A percentile compares a stretch with the other conserved stretches of the same genome.
phyloP scores from a whole-genome alignment of 2,888 invertebrate genomes.

The Polyommatus iphigenia region DNA sequence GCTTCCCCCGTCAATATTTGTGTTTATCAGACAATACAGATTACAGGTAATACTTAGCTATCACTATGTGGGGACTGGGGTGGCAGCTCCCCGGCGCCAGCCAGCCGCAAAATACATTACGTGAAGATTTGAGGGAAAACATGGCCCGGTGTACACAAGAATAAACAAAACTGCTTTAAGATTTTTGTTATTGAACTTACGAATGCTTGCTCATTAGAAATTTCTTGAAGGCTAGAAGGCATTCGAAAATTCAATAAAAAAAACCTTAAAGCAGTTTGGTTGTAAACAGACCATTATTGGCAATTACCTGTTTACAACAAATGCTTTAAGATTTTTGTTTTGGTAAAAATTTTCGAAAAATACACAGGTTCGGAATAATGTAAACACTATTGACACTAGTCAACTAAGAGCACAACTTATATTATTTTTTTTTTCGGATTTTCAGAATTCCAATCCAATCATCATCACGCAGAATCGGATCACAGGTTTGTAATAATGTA shows the following conservation, averaged over 20 bases:
- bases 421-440: too few relatives aligned
- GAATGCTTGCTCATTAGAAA: not conserved
- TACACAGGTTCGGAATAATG: too few relatives aligned
- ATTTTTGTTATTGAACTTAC: slow-evolving; percentile 2
- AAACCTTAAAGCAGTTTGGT: too few relatives aligned
- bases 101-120: not conserved
- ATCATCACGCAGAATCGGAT: too few relatives aligned
- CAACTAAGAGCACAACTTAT: too few relatives aligned
- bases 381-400: too few relatives aligned
- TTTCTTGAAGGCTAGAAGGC: not conserved
- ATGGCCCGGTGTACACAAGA: not conserved
- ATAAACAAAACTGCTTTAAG: not conserved
- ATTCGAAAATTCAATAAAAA: not conserved
- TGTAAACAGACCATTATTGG: too few relatives aligned
- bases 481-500: too few relatives aligned
- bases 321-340: not conserved
- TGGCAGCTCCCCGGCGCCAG: not conserved
- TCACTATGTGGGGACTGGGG: not conserved
- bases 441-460: too few relatives aligned
- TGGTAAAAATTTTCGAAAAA: not conserved
- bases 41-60: not conserved
- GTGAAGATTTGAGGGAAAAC: not conserved
- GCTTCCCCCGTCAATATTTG: not conserved
- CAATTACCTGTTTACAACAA: too few relatives aligned
- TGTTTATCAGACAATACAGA: not conserved